Percentiles rank a stretch among this genome's conserved stretches.
phyloP scores from a whole-genome alignment of 1,140 invertebrate species.

The Oryzaephilus surinamensis region DNA sequence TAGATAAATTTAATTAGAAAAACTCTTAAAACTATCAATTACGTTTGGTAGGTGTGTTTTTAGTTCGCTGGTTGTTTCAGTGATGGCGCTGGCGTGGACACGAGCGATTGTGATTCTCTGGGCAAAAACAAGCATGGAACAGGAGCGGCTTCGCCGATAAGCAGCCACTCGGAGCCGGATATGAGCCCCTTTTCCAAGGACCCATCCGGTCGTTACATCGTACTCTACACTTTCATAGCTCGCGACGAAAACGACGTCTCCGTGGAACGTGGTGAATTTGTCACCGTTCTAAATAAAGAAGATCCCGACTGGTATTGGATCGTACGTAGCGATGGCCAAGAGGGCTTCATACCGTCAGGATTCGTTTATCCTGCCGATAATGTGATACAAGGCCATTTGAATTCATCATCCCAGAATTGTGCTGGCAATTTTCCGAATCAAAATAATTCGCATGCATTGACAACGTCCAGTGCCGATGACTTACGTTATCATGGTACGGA shows the following conservation, averaged over 20 bases:
- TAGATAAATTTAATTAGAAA: too few relatives aligned
- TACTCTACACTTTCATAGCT: conserved; percentile 86
- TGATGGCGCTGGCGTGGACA: conserved; percentile 31
- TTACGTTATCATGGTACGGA: conserved; percentile 74
- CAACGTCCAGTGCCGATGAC: conserved; percentile 41
- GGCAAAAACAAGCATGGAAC: conserved; percentile 42
- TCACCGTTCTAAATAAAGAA: conserved; percentile 86
- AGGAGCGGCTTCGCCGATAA: conserved; percentile 47
- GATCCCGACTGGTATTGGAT: conserved; percentile 97
- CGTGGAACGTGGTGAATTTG: conserved; percentile 87
- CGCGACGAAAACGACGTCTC: conserved; percentile 90
- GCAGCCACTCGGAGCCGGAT: conserved; percentile 53
- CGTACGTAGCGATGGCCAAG: conserved; percentile 78
- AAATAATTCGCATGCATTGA: conserved; percentile 17
- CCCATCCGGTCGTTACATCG: conserved; percentile 80
- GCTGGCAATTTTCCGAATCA: conserved; percentile 28
- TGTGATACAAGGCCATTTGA: conserved; percentile 55
- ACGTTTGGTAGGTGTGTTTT: too few relatives aligned
- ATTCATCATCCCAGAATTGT: conserved; percentile 30
- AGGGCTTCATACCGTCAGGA: conserved; percentile 92
- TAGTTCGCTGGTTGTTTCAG: too few relatives aligned
- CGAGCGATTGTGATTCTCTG: conserved; percentile 35
- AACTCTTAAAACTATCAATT: too few relatives aligned
- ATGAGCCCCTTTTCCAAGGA: conserved; percentile 85
- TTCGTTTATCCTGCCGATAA: conserved; percentile 84